phyloP scores from a whole-genome alignment of 2,113 vertebrate species.

The Numenius arquata region DNA sequence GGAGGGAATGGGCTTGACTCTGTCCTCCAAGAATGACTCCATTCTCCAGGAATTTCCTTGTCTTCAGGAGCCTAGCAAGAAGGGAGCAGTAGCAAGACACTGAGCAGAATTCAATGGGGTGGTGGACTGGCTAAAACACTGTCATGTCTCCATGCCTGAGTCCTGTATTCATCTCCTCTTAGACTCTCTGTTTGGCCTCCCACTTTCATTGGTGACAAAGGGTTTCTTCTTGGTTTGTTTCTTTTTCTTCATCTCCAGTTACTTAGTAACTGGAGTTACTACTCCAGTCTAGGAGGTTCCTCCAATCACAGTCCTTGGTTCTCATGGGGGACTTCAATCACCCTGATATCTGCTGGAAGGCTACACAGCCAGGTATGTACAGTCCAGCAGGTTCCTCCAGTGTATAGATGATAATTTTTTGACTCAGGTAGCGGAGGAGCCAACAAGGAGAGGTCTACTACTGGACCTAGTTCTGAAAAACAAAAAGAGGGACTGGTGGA shows the following conservation, averaged over 20 bases:
- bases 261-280: background rate
- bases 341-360: too few species aligned
- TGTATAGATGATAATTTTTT: too few species aligned
- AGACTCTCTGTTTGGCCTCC: background rate
- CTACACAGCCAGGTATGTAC: too few species aligned
- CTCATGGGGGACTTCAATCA: too few species aligned
- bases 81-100: background rate
- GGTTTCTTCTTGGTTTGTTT: background rate
- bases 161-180: background rate
- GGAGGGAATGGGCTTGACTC: background rate
- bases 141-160: background rate
- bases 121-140: background rate
- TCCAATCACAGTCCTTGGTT: too few species aligned
- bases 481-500: too few species aligned
- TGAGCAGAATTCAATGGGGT: background rate
- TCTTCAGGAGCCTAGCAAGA: background rate
- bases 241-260: background rate
- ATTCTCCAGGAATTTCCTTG: background rate
- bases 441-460: too few species aligned
- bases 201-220: background rate
- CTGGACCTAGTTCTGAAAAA: too few species aligned
- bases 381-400: too few species aligned
- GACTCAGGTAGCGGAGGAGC: too few species aligned
- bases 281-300: too few species aligned
- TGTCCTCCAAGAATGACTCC: background rate